phyloP scores from a whole-genome alignment of 1,140 invertebrate genomes.

The Eciton burchellii region DNA sequence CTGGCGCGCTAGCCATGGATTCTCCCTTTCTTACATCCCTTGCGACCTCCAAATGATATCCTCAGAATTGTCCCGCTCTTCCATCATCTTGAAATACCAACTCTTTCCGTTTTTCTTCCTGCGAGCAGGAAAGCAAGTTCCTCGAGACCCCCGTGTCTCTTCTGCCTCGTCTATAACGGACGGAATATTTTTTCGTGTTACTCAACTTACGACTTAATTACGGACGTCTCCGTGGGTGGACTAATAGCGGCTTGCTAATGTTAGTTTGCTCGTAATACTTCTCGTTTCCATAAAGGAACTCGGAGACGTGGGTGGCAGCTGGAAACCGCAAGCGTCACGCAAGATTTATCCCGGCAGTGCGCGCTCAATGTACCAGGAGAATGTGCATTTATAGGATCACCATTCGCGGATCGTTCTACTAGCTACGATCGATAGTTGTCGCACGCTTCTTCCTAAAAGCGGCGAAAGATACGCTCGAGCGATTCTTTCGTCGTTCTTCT shows the following conservation, averaged over 20 bases:
- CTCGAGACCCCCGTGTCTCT: no score
- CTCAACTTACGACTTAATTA: no score
- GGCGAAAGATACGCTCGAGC: neutral
- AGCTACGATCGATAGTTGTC: neutral
- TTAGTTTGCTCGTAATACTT: neutral
- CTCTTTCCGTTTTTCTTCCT: no score
- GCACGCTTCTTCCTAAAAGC: neutral
- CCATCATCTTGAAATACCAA: no score
- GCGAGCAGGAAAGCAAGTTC: no score
- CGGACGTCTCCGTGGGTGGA: neutral
- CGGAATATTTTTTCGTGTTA: no score
- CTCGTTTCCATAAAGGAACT: neutral
- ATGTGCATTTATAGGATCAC: constrained; percentile 46
- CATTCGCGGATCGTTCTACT: neutral
- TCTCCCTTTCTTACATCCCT: no score
- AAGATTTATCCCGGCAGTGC: constrained; percentile 11
- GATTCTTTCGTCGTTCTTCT: neutral
- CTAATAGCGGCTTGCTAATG: neutral
- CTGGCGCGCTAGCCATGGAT: no score
- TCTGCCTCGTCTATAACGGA: no score
- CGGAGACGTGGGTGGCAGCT: neutral
- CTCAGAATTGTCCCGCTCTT: no score
- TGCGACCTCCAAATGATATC: no score
- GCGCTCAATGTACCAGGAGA: constrained; percentile 32
- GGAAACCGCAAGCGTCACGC: neutral